Base-by-base conservation (phyloP, 2,888 invertebrate genomes). In the Metopia argyrocephala region DNA sequence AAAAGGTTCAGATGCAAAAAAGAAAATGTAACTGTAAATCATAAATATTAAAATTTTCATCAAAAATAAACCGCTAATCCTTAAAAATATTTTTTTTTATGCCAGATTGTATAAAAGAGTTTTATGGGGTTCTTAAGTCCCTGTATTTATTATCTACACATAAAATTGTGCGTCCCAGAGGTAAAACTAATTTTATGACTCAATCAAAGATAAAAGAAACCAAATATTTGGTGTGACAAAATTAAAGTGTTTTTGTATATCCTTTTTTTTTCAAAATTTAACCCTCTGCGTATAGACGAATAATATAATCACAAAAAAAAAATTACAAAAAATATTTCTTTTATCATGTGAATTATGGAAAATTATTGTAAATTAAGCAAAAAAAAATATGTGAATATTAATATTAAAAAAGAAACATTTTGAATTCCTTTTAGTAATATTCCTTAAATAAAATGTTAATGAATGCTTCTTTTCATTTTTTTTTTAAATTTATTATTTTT, bases 111-210 rank as follows among this genome's bases (percentile, higher is more conserved):
- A n/a, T n/a, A n/a, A n/a, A n/a, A n/a, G n/a, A n/a, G 9, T 15
- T 46, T 61, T 20, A 6, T 25, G 3, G 7, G 4, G 21, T 9
- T 61, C 50, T 45, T 54, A n/a, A n/a, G n/a, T n/a, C n/a, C n/a
- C n/a, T 62, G 48, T 62, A 12, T 20, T 21, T 25, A 38, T 46
- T 20, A 57, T 48, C 18, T 21, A 12, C 1, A 66, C n/a, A 45
- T 7, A 15, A 70, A 21, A 50, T 54, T 52, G 65, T 69, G 31
- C 2, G 5, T 71, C 62, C 71, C 76, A 50, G 25, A 76, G 79
- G 79, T 80, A 62, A 76, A 76, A 71, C 79, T 76, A 80, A 80
- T 76, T 80, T 76, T 57, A 80, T 76, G 27, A 68, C 71, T 76
- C 68, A 71, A 80, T 80, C 71, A 80, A 68, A 59, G 46, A 76